Evolutionary conservation across 2,888 invertebrate species (phyloP).

Genomic region (Scaptomyza cyrtandrae): DNA sequence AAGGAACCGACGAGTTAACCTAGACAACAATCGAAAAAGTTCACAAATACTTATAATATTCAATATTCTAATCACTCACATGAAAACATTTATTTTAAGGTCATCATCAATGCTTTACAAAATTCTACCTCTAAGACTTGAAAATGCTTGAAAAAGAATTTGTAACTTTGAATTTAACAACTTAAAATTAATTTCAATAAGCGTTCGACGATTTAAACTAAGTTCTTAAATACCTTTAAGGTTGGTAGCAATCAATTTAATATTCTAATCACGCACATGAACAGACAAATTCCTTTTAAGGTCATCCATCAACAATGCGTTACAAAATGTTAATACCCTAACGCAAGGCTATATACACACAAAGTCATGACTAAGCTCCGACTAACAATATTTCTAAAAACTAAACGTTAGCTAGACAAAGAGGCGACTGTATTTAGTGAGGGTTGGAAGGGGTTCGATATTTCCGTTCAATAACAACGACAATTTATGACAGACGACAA

Average conservation of each 20-base stretch:
- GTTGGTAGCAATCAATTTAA: no score
- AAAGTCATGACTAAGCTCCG: conserved; percentile 33
- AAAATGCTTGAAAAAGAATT: no score
- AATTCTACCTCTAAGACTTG: neutral
- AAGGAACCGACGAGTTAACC: neutral
- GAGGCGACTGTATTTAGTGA: neutral
- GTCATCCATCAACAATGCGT: neutral
- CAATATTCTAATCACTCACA: neutral
- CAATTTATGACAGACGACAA: conserved; percentile 50
- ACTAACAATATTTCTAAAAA: neutral
- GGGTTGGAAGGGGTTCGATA: conserved; percentile 10
- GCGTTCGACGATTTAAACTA: neutral
- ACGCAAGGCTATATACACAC: neutral
- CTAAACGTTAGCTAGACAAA: conserved; percentile 23
- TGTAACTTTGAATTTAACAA: no score
- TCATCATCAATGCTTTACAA: neutral
- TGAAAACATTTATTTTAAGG: neutral
- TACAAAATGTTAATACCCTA: neutral
- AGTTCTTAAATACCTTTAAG: neutral
- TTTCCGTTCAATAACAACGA: conserved; percentile 21
- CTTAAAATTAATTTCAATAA: no score
- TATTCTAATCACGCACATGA: neutral
- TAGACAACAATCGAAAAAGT: neutral
- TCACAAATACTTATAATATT: neutral
- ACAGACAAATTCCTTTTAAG: neutral